These are phyloP conservation scores for Bursaphelenchus okinawaensis DNA, from an alignment of 2,888 invertebrate genomes.

Conservation along the genomic window DNA sequence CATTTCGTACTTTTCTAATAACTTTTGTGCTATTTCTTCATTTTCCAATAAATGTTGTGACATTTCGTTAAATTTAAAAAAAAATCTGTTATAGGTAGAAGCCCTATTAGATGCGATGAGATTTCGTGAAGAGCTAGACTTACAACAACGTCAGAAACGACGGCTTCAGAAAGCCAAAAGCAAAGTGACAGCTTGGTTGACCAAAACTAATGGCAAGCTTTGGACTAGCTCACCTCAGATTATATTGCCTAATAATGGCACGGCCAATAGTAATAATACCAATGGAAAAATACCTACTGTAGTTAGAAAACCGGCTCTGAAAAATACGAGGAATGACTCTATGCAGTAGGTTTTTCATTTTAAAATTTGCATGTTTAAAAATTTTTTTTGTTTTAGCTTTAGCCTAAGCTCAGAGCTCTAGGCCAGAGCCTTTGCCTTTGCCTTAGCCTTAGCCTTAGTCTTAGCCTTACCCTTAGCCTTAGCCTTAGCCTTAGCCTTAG, in stretches of 20 bases:
- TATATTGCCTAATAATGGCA: slow-evolving; percentile 20
- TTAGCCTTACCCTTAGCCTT: too few relatives aligned
- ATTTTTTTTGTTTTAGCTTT: neutral
- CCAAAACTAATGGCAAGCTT: slow-evolving; percentile 30
- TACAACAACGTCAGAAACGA: slow-evolving; percentile 44
- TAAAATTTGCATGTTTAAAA: neutral
- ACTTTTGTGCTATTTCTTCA: neutral
- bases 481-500: too few relatives aligned
- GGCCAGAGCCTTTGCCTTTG: too few relatives aligned
- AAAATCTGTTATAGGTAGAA: slow-evolving; percentile 40
- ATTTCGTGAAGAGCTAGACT: slow-evolving; percentile 53
- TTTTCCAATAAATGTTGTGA: too few relatives aligned
- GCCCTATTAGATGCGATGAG: slow-evolving; percentile 53
- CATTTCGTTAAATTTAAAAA: too few relatives aligned
- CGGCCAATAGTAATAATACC: neutral
- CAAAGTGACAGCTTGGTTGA: slow-evolving; percentile 47
- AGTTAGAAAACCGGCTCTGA: neutral
- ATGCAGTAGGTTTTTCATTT: slow-evolving; percentile 21
- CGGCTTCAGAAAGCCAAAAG: slow-evolving; percentile 32
- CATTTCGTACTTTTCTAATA: too few relatives aligned
- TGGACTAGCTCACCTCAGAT: slow-evolving; percentile 39
- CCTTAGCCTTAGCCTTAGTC: too few relatives aligned
- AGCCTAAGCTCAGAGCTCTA: too few relatives aligned
- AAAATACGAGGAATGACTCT: slow-evolving; percentile 20
- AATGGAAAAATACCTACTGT: neutral